These are phyloP conservation scores for Esox masquinongy DNA, from an alignment of 2,797 vertebrate species.

Conservation along the genomic window DNA sequence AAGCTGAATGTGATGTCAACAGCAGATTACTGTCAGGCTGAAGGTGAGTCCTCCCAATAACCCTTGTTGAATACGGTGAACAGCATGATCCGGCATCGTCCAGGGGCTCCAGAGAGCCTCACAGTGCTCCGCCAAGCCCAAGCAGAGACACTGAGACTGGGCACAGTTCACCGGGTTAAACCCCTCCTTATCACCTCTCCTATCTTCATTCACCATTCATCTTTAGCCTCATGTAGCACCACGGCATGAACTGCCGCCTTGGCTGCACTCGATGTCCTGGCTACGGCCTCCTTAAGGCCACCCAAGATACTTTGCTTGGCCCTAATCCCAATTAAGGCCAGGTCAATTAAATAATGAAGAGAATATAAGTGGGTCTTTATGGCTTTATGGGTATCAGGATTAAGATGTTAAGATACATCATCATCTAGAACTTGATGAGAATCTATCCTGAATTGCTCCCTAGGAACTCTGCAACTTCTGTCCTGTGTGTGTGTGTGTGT, in stretches of 20 bases:
- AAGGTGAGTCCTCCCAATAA: neutral
- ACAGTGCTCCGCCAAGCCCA: neutral
- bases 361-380: too few relatives aligned
- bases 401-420: too few relatives aligned
- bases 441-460: too few relatives aligned
- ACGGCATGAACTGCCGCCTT: neutral
- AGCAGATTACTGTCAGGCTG: neutral
- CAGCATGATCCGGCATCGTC: neutral
- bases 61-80: neutral
- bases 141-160: neutral
- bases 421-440: too few relatives aligned
- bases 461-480: too few relatives aligned
- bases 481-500: too few relatives aligned
- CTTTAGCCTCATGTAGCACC: neutral
- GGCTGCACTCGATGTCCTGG: neutral
- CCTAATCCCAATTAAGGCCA: too few relatives aligned
- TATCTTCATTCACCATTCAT: neutral
- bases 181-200: neutral
- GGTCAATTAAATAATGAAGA: too few relatives aligned
- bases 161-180: neutral
- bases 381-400: too few relatives aligned
- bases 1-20: neutral
- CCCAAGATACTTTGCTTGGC: neutral
- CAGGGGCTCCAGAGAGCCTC: neutral
- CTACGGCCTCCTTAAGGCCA: neutral